Evolutionary conservation across 2,113 vertebrate genomes (phyloP).

Genomic region (Puffinus mauretanicus): DNA sequence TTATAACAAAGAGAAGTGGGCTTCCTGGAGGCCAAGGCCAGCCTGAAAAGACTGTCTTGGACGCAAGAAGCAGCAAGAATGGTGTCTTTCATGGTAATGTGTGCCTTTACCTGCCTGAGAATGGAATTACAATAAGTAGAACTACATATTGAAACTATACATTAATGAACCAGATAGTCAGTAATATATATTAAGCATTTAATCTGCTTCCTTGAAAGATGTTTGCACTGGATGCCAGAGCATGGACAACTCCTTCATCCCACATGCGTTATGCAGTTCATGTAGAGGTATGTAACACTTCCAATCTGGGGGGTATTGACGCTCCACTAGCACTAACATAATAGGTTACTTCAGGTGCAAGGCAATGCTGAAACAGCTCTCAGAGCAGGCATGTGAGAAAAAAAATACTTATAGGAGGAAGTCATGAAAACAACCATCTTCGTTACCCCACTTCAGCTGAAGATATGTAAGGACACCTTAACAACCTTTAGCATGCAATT

Average conservation of each 20-base stretch:
- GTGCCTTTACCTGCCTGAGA: not conserved
- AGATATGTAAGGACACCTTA: not conserved
- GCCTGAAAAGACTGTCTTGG: not conserved
- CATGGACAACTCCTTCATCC: not conserved
- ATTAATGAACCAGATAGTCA: not conserved
- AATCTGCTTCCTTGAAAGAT: not conserved
- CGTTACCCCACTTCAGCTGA: not conserved
- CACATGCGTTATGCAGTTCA: not conserved
- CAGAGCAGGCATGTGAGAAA: not conserved
- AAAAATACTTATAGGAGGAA: not conserved
- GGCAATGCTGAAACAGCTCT: not conserved
- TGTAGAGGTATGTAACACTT: not conserved
- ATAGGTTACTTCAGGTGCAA: not conserved
- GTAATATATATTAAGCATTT: not conserved
- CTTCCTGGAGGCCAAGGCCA: not conserved
- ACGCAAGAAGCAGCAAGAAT: not conserved
- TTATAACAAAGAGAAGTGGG: not conserved
- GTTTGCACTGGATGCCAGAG: not conserved
- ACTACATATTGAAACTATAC: not conserved
- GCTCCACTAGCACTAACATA: not conserved
- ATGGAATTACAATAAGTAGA: not conserved
- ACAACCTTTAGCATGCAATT: not conserved
- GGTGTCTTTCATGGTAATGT: rapidly evolving
- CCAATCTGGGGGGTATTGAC: no score
- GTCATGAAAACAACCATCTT: not conserved